Conservation (phyloP, 2,797 vertebrate genomes). For the Danio kyathit region DNA sequence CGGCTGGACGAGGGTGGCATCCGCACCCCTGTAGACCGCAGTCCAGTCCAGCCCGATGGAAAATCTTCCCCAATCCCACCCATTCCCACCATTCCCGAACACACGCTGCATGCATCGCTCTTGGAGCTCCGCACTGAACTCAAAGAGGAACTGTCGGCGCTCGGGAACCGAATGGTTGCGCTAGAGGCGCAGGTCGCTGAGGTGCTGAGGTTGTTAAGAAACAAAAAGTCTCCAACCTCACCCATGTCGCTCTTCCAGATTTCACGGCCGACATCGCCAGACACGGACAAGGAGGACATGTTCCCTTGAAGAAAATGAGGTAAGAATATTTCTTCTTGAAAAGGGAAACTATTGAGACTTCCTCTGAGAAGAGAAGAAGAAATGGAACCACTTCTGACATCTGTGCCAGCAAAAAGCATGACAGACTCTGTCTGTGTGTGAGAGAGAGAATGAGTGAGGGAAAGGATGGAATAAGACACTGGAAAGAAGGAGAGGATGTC, state of each 20-base stretch:
- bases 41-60: slow-evolving; percentile 88
- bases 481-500: slow-evolving; percentile 30
- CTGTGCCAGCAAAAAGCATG: slow-evolving; percentile 23
- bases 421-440: slow-evolving; percentile 5
- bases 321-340: slow-evolving; percentile 11
- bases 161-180: slow-evolving; percentile 87
- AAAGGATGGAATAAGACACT: slow-evolving; percentile 30
- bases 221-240: slow-evolving; percentile 81
- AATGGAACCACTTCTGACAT: slow-evolving; percentile 6
- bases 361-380: neutral
- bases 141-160: slow-evolving; percentile 93
- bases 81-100: slow-evolving; percentile 96
- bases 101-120: slow-evolving; percentile 92
- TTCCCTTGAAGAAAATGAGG: slow-evolving; percentile 76
- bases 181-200: slow-evolving; percentile 93
- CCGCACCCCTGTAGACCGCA: slow-evolving; percentile 90
- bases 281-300: slow-evolving; percentile 91
- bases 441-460: slow-evolving; percentile 1
- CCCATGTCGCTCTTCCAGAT: slow-evolving; percentile 89
- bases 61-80: slow-evolving; percentile 72
- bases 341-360: neutral
- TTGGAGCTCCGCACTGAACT: slow-evolving; percentile 93
- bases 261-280: slow-evolving; percentile 92
- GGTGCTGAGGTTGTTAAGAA: slow-evolving; percentile 90
- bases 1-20: slow-evolving; percentile 91